A percentile compares a stretch with the other conserved stretches of the same genome.
phyloP scores from a whole-genome alignment of 1,140 invertebrate genomes.

The Plectrocnemia conspersa region DNA sequence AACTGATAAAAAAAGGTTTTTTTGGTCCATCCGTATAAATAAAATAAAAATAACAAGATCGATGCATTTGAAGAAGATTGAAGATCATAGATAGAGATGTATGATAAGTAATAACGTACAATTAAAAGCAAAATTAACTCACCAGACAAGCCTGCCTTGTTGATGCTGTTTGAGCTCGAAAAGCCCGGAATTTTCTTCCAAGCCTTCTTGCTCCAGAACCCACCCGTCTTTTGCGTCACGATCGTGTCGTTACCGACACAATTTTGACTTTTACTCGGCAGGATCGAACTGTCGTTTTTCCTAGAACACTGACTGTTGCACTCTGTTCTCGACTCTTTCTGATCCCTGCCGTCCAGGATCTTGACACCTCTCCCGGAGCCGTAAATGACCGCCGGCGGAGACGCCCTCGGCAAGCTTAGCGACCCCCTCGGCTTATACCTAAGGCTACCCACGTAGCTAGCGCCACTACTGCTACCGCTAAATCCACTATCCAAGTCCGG shows the following conservation, averaged over 20 bases:
- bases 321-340: constrained; percentile 29
- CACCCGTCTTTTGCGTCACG: constrained; percentile 43
- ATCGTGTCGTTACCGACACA: constrained; percentile 42
- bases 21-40: too few species aligned
- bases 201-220: constrained; percentile 66
- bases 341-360: constrained; percentile 29
- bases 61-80: too few species aligned
- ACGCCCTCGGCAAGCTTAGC: constrained; percentile 46
- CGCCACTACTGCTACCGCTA: constrained; percentile 72
- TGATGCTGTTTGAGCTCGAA: constrained; percentile 61
- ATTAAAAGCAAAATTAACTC: too few species aligned
- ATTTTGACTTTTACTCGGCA: constrained; percentile 41
- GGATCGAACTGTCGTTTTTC: constrained; percentile 24
- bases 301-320: constrained; percentile 28
- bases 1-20: too few species aligned
- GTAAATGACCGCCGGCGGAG: constrained; percentile 50
- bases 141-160: constrained; percentile 59
- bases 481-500: constrained; percentile 75
- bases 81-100: background rate
- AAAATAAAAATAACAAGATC: too few species aligned
- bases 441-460: constrained; percentile 66
- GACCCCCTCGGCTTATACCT: constrained; percentile 49
- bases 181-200: constrained; percentile 74
- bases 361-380: constrained; percentile 40
- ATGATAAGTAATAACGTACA: background rate